These are phyloP conservation scores for Cassiopea xamachana DNA, from an alignment of 30 jellyfish, hydroid and myxozoan species.

Conservation along the genomic window DNA sequence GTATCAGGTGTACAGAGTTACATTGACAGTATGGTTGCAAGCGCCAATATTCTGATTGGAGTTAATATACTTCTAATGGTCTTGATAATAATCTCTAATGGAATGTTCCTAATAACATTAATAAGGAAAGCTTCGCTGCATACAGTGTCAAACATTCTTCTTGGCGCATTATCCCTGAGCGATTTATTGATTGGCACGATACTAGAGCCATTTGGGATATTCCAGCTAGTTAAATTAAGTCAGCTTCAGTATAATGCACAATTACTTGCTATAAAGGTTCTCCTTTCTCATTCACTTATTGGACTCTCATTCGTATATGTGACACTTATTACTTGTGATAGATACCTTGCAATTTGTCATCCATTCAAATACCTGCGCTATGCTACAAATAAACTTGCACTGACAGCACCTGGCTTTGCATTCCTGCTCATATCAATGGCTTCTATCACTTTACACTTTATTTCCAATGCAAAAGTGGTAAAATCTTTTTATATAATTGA, in stretches of 20 bases:
- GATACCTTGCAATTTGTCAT: conserved; percentile 12
- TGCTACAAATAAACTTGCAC: background rate
- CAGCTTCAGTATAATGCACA: background rate
- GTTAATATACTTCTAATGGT: background rate
- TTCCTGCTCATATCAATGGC: background rate
- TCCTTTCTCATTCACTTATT: background rate
- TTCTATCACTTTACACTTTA: background rate
- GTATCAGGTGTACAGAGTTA: no score
- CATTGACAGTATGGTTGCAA: background rate
- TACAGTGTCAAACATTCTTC: conserved; percentile 25
- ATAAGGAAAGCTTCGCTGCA: conserved; percentile 9
- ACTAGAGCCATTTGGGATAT: conserved; percentile 5
- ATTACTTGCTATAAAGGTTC: background rate
- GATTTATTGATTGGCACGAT: background rate
- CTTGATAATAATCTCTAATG: conserved; percentile 7
- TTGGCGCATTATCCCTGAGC: conserved; percentile 15
- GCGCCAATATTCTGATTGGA: background rate
- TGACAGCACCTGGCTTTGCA: background rate
- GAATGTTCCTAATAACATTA: conserved; percentile 1
- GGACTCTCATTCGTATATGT: conserved; percentile 11
- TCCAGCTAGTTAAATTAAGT: background rate
- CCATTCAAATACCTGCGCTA: background rate
- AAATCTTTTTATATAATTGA: no score
- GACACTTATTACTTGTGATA: background rate
- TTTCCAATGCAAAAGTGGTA: background rate